Conservation (phyloP, 2,888 invertebrate genomes). For the Nephrocerus scutellatus region DNA sequence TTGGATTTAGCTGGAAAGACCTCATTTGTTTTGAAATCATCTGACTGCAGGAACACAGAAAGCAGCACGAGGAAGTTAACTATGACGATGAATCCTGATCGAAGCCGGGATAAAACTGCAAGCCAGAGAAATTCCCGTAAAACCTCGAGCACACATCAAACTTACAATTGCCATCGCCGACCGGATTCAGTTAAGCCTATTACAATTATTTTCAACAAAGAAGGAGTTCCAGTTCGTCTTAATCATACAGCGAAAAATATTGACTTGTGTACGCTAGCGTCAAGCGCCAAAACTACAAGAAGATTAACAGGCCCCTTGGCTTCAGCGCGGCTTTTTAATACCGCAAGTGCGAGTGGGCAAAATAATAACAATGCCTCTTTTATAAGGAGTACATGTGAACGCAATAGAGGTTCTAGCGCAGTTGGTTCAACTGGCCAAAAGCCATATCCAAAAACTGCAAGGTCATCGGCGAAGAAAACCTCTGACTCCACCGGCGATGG, state of each 20-base stretch:
- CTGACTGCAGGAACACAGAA: not conserved
- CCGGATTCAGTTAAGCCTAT: slow-evolving; percentile 40
- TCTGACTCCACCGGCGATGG: slow-evolving; percentile 3
- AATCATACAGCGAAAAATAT: slow-evolving; percentile 42
- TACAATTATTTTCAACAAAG: slow-evolving; percentile 44
- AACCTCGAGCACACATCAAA: too few relatives aligned
- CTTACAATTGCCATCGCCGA: slow-evolving; percentile 25
- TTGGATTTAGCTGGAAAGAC: slow-evolving; percentile 64
- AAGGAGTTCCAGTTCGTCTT: slow-evolving; percentile 41
- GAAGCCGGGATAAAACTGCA: too few relatives aligned
- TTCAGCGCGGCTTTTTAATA: slow-evolving; percentile 35
- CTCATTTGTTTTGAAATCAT: slow-evolving; percentile 25
- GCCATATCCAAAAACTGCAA: slow-evolving; percentile 12
- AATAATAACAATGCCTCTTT: too few relatives aligned
- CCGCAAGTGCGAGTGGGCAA: slow-evolving; percentile 13
- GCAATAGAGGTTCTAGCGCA: too few relatives aligned
- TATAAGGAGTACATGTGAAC: too few relatives aligned
- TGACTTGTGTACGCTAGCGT: slow-evolving; percentile 36
- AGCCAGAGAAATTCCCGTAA: too few relatives aligned
- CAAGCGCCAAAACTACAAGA: slow-evolving; percentile 32
- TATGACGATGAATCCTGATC: too few relatives aligned
- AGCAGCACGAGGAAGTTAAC: too few relatives aligned
- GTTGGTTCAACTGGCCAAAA: not conserved
- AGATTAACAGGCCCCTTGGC: slow-evolving; percentile 35
- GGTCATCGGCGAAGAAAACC: not conserved